Evolutionary conservation across 2,888 invertebrate genomes (phyloP).

Genomic region (Xylocampa areola): DNA sequence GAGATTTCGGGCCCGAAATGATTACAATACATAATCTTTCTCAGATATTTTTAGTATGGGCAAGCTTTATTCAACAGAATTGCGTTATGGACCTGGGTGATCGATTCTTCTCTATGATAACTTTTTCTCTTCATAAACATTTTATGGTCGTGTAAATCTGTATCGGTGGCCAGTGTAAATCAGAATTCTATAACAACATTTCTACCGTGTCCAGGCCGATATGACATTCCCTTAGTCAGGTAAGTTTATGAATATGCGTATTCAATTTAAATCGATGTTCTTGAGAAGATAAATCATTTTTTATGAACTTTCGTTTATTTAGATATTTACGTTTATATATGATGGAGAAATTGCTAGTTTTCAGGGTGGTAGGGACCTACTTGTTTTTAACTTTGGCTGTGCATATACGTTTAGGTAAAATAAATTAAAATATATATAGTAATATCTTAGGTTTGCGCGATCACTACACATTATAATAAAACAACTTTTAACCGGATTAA

Average conservation of each 20-base stretch:
- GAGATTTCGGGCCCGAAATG: too few species aligned
- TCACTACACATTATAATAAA: too few species aligned
- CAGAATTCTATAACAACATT: slow-evolving; percentile 7
- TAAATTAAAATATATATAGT: too few species aligned
- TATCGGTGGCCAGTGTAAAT: neutral
- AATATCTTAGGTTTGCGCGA: too few species aligned
- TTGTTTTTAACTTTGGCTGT: slow-evolving; percentile 14
- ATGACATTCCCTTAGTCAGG: slow-evolving; percentile 22
- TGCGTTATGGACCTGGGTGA: too few species aligned
- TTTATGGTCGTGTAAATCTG: neutral
- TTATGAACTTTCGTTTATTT: slow-evolving; percentile 45
- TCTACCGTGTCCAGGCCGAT: slow-evolving; percentile 6
- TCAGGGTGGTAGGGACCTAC: slow-evolving; percentile 35
- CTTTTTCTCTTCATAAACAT: too few species aligned
- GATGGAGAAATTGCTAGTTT: slow-evolving; percentile 36
- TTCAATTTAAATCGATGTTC: slow-evolving; percentile 40
- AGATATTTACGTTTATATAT: too few species aligned
- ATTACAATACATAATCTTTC: too few species aligned
- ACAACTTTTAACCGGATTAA: too few species aligned
- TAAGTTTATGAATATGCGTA: slow-evolving; percentile 53
- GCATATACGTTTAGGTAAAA: slow-evolving; percentile 7
- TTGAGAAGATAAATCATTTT: slow-evolving; percentile 50
- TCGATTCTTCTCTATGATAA: too few species aligned
- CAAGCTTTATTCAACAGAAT: too few species aligned
- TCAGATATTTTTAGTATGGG: too few species aligned